Conservation (phyloP, 2,888 invertebrate species). For the Nipponacmea schrenckii region DNA sequence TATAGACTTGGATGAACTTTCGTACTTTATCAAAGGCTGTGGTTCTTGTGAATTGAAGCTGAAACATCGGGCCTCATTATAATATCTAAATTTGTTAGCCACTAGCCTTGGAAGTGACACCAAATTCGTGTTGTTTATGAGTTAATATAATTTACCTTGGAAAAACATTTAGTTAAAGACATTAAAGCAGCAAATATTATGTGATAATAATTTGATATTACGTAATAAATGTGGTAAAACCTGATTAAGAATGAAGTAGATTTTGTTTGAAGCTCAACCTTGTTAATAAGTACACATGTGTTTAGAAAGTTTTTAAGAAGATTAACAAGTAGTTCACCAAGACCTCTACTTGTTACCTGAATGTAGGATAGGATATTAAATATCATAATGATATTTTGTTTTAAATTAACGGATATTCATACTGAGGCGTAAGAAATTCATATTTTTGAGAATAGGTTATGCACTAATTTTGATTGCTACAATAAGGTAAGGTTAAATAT, state of each 20-base stretch:
- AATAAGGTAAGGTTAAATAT: too few relatives aligned
- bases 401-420: too few relatives aligned
- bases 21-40: not conserved
- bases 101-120: too few relatives aligned
- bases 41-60: not conserved
- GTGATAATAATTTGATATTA: not conserved
- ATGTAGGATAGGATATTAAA: not conserved
- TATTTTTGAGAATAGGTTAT: too few relatives aligned
- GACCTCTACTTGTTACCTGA: constrained; percentile 7
- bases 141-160: too few relatives aligned
- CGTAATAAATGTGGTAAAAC: constrained; percentile 2
- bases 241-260: not conserved
- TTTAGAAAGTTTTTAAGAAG: not conserved
- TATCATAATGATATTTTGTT: too few relatives aligned
- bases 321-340: constrained; percentile 5
- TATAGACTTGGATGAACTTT: not conserved
- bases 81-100: not conserved
- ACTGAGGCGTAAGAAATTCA: too few relatives aligned
- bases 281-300: not conserved
- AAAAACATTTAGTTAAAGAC: too few relatives aligned
- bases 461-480: too few relatives aligned
- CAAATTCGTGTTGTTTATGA: too few relatives aligned
- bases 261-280: too few relatives aligned
- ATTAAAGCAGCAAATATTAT: too few relatives aligned
- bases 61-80: not conserved